These are phyloP conservation scores for Nebria brevicollis DNA, from an alignment of 2,888 invertebrate genomes.

Conservation along the genomic window DNA sequence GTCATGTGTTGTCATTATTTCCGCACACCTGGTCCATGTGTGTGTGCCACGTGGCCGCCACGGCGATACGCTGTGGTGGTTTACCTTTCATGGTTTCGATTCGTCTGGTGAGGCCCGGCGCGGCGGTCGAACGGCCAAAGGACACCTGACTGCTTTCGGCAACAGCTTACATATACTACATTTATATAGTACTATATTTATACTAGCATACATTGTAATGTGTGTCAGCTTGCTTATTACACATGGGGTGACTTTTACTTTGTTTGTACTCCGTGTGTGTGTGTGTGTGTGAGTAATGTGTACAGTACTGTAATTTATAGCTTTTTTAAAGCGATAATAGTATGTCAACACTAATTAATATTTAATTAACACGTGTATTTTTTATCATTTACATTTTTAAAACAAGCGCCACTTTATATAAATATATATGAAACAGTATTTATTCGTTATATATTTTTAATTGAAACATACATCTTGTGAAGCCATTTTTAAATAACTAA, in stretches of 20 bases:
- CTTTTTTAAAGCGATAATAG: neutral
- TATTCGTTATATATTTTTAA: no score
- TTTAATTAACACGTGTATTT: neutral
- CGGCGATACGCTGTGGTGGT: neutral
- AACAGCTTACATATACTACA: neutral
- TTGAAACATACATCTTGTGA: no score
- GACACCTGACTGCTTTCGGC: neutral
- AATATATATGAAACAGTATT: no score
- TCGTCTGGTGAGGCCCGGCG: neutral
- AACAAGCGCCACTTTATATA: neutral
- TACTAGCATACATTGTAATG: neutral
- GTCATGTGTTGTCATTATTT: neutral
- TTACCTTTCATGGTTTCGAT: neutral
- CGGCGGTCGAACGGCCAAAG: neutral
- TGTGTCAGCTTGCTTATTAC: neutral
- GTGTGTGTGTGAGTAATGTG: neutral
- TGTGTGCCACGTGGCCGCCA: neutral
- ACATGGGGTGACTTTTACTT: neutral
- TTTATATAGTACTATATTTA: neutral
- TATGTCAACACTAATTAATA: conserved; percentile 1
- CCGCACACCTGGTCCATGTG: neutral
- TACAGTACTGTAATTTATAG: neutral
- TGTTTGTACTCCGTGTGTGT: neutral
- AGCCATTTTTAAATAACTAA: no score
- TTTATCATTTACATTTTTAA: neutral